Base-by-base conservation (phyloP, 1,140 invertebrate species). In the Zaprionus camerounensis region DNA sequence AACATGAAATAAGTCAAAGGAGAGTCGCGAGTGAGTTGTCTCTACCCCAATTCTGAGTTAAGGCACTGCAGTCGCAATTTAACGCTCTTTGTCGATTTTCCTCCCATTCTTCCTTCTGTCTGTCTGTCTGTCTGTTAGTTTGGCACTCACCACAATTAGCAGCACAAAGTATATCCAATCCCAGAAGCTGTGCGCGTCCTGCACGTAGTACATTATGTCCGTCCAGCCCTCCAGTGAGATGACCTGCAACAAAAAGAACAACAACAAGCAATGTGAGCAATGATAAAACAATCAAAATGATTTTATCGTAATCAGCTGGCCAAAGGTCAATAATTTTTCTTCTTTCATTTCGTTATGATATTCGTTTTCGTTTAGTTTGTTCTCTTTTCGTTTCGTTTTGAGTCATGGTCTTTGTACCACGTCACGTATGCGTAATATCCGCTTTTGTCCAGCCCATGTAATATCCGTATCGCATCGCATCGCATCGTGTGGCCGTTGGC, bases 171-270 rank as follows among this genome's bases (percentile, higher is more conserved):
- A 99, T 77, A 99, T 98, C 98, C 99, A 99, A 93, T 99, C 99
- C 99, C 99, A 99, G 93, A 99, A 99, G 56, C 99, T 99, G 94
- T 99, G 99, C 65, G 99, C 98, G 93, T 99, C 99, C 94, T 99
- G 99, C 80, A 93, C 92, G 86, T 92, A 92, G 92, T 99, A 99
- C 99, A 99, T 99, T 78, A 99, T 99, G 91, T 99, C 99, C 15
- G 99, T 99, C 99, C 99, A 99, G 72, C 96, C 97, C 93, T 97
- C 96, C 70, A 97, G 93, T 69, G 96, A 97, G 92, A 97, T 97
- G 31, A 97, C 96, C 96, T 97, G 75, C 69, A 80, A 84, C 69
- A 73, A 84, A 57, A 57, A 71, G 53, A 26, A 17, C 0, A 26
- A 61, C 44, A 13, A 49, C 1, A 63, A 71, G n/a, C 7, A 26